Evolutionary conservation across 1,140 invertebrate genomes (phyloP).

Genomic region (Drosophila sulfurigaster): DNA sequence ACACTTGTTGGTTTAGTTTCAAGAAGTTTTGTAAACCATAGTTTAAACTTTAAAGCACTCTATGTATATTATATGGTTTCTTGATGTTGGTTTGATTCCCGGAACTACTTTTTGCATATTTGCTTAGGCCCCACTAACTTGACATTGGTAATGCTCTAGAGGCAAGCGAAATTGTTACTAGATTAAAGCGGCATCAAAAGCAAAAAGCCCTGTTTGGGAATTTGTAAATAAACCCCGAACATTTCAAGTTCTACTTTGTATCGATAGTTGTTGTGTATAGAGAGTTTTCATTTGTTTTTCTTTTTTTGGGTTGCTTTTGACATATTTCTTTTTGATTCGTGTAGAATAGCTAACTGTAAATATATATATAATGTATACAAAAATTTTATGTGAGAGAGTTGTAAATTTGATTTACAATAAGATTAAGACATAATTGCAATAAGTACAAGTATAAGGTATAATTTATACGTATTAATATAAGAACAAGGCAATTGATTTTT

Average conservation of each 20-base stretch:
- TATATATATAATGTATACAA: slow-evolving; percentile 59
- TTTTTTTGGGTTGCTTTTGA: not conserved
- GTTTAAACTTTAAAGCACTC: slow-evolving; percentile 62
- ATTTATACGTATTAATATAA: slow-evolving; percentile 60
- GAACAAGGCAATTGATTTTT: slow-evolving; percentile 74
- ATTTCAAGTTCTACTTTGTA: slow-evolving; percentile 48
- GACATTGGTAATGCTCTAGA: slow-evolving; percentile 26
- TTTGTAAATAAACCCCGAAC: slow-evolving; percentile 50
- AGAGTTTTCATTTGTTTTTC: slow-evolving; percentile 2
- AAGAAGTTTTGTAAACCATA: slow-evolving; percentile 23
- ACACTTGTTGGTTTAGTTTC: slow-evolving; percentile 56
- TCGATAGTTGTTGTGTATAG: slow-evolving; percentile 31
- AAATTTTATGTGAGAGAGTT: slow-evolving; percentile 47
- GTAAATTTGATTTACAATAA: slow-evolving; percentile 81
- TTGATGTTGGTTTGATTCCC: slow-evolving; percentile 16
- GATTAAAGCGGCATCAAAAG: slow-evolving; percentile 60
- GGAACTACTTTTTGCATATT: slow-evolving; percentile 21
- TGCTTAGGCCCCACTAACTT: slow-evolving; percentile 24
- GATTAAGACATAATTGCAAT: slow-evolving; percentile 47
- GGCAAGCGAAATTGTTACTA: slow-evolving; percentile 67
- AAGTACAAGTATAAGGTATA: slow-evolving; percentile 47
- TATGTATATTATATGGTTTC: slow-evolving; percentile 21
- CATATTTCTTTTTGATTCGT: slow-evolving; percentile 37
- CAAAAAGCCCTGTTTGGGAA: slow-evolving; percentile 52
- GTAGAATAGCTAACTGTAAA: slow-evolving; percentile 45